Evolutionary conservation across 2,888 invertebrate genomes (phyloP).

Genomic region (Clusia tigrina): DNA sequence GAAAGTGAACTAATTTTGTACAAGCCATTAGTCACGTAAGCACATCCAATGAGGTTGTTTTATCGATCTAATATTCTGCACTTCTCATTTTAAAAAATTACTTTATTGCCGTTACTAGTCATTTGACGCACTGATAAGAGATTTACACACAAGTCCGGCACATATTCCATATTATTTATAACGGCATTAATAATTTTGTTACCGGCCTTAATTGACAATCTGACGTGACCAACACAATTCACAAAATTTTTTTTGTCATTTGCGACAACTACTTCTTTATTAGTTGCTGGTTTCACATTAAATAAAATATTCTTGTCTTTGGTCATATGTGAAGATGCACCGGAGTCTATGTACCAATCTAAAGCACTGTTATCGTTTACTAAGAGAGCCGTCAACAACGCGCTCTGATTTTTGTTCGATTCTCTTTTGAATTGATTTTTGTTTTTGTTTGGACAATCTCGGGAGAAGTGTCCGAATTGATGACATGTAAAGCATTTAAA

Average conservation of each 20-base stretch:
- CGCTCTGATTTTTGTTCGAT: background rate
- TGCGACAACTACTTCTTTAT: too few species aligned
- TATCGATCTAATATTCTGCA: too few species aligned
- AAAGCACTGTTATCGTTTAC: background rate
- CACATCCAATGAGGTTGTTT: too few species aligned
- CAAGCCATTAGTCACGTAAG: background rate
- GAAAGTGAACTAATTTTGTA: too few species aligned
- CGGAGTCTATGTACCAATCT: too few species aligned
- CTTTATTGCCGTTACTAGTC: too few species aligned
- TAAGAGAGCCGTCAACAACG: background rate
- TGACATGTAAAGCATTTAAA: background rate
- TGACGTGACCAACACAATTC: too few species aligned
- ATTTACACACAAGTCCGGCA: background rate
- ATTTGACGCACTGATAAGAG: too few species aligned
- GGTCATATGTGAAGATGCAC: background rate
- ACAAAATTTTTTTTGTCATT: background rate
- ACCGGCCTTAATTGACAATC: too few species aligned
- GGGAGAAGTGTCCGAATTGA: background rate
- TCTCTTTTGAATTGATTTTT: background rate
- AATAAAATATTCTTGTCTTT: background rate
- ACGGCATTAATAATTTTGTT: too few species aligned
- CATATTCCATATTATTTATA: too few species aligned
- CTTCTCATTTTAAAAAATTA: background rate
- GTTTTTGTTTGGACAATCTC: background rate
- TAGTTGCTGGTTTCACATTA: too few species aligned